A percentile compares a stretch with the other conserved stretches of the same genome.
phyloP scores from a whole-genome alignment of 2,888 invertebrate genomes.

The Prosopocoilus inquinatus region DNA sequence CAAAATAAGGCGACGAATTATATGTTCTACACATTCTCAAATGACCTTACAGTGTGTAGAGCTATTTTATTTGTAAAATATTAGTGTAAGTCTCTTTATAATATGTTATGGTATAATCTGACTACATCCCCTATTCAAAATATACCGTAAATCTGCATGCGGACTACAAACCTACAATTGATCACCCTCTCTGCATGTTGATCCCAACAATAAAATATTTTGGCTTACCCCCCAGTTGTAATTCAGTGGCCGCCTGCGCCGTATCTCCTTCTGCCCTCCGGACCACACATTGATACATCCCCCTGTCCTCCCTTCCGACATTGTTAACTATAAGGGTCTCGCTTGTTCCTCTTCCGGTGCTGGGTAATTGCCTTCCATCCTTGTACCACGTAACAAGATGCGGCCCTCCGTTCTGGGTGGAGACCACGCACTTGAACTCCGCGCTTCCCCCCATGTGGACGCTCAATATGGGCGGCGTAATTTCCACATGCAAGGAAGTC shows the following conservation, averaged over 20 bases:
- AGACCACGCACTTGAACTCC: conserved; percentile 64
- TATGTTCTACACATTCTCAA: too few species aligned
- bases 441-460: conserved; percentile 75
- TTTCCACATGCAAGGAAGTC: conserved; percentile 66
- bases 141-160: too few species aligned
- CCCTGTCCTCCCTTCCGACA: conserved; percentile 69
- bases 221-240: conserved; percentile 67
- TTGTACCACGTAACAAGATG: conserved; percentile 59
- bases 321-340: conserved; percentile 65
- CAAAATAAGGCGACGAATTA: too few species aligned
- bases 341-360: conserved; percentile 62
- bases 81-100: too few species aligned
- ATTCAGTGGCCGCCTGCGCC: conserved; percentile 73
- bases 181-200: too few species aligned
- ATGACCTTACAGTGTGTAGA: too few species aligned
- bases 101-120: too few species aligned
- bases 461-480: conserved; percentile 63
- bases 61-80: too few species aligned
- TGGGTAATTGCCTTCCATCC: conserved; percentile 65
- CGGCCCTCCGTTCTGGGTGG: conserved; percentile 55
- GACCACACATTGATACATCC: conserved; percentile 76
- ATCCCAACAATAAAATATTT: too few species aligned
- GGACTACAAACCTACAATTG: too few species aligned
- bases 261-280: conserved; percentile 70
- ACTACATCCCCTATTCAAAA: too few species aligned